These are phyloP conservation scores for Marronus borbonicus DNA, from an alignment of 2,888 invertebrate species.

Conservation along the genomic window DNA sequence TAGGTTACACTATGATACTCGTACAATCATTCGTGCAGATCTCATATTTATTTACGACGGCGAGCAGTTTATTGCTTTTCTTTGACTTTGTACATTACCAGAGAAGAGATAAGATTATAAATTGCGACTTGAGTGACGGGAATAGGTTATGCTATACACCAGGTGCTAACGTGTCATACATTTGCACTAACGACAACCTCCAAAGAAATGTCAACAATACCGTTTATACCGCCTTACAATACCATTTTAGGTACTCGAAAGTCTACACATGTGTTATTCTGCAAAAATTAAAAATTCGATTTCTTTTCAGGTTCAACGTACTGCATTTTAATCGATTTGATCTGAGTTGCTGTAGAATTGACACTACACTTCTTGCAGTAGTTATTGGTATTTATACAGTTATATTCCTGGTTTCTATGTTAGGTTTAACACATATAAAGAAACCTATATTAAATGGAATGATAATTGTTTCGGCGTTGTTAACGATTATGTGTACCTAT, in stretches of 20 bases:
- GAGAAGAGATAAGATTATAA: not conserved
- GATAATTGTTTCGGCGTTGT: not conserved
- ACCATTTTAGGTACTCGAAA: slow-evolving; percentile 20
- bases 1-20: slow-evolving; percentile 27
- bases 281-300: no score
- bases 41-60: not conserved
- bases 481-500: not conserved
- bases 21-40: not conserved
- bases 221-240: slow-evolving; percentile 28
- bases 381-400: not conserved
- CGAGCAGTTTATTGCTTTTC: not conserved
- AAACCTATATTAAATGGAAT: slow-evolving; percentile 1
- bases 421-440: slow-evolving; percentile 2
- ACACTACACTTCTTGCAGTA: not conserved
- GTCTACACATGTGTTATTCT: no score
- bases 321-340: not conserved
- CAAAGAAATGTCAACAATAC: slow-evolving; percentile 3
- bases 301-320: not conserved
- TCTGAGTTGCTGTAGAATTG: not conserved
- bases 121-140: not conserved
- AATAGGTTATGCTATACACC: slow-evolving; percentile 7
- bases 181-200: not conserved
- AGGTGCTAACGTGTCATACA: not conserved
- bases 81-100: not conserved
- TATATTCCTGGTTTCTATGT: not conserved